Evolutionary conservation across 2,113 vertebrate genomes (phyloP).

Genomic region (Pterophyllum scalare): DNA sequence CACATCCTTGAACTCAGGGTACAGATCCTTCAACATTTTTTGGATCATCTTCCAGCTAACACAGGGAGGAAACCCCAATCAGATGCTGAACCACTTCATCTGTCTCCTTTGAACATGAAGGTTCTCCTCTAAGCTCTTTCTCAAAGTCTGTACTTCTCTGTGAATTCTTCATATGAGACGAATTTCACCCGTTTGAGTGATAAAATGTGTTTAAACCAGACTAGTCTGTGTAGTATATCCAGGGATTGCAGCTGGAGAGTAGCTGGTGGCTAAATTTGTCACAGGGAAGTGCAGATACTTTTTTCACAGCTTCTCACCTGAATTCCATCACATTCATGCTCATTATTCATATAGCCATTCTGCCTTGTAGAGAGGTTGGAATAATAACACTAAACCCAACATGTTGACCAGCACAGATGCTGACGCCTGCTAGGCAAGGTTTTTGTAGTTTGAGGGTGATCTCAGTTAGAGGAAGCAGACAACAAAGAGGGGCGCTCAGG

Average conservation of each 20-base stretch:
- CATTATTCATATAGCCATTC: constrained; percentile 7
- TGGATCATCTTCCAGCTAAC: background rate
- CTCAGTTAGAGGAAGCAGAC: constrained; percentile 24
- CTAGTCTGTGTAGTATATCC: background rate
- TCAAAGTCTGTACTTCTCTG: background rate
- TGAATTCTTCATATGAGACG: background rate
- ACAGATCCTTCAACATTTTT: background rate
- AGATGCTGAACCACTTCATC: background rate
- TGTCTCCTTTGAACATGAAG: background rate
- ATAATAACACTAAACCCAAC: constrained; percentile 57
- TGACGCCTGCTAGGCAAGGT: background rate
- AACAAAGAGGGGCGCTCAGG: constrained; percentile 28
- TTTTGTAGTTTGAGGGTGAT: constrained; percentile 23
- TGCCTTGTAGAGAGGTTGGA: constrained; percentile 28
- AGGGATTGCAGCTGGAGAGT: background rate
- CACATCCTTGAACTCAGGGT: background rate
- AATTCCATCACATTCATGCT: background rate
- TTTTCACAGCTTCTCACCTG: background rate
- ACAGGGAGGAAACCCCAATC: background rate
- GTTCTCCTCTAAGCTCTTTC: background rate
- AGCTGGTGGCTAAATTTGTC: background rate
- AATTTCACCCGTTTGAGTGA: background rate
- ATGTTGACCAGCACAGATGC: constrained; percentile 15
- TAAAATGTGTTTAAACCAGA: background rate
- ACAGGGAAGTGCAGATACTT: background rate